Base-by-base conservation (phyloP, 2,113 vertebrate species). In the Acrocephalus kingi region DNA sequence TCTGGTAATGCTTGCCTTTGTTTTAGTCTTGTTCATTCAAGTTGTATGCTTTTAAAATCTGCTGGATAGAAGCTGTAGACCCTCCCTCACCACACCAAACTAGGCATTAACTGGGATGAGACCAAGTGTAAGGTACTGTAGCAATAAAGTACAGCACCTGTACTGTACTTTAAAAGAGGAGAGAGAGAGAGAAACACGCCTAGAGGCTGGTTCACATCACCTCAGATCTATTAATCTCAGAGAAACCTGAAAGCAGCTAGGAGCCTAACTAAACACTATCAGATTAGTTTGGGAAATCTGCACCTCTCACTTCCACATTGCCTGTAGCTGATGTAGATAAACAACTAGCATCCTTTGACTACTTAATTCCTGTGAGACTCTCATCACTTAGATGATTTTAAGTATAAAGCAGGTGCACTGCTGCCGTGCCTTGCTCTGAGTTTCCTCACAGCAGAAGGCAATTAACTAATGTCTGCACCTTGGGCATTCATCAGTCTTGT, bases 391-490 rank as follows among this genome's bases (percentile, higher is more conserved):
- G 33, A 22, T 82, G 48, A 76, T 62, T 24, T 52, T 76, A 82
- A 41, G 78, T 86, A 58, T 61, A 74, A 74, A 88, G 59, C 56
- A 95, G 85, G 72, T 97, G 56, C 69, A 62, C 82, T 92, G 71
- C 77, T 96, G 63, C 89, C 93, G n/a, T 91, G 75, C 61, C 79
- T 87, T 95, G 92, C 74, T 89, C 83, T 81, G 73, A 37, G 79
- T 93, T 97, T 97, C 51, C 82, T 91, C 79, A 41, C 55, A 93
- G 84, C 30, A 58, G 64, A 91, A 95, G 82, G 90, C 63, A 92
- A 90, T 96, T 97, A 94, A 80, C 95, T 97, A 94, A 97, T 85
- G 67, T 20, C 33, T 94, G 25, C 90, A 75, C 69, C 69, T 85
- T 90, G 94, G 91, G 96, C 72, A 88, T 67, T 94, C 77, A 79